These are phyloP conservation scores for Silurus lanzhouensis DNA, from an alignment of 2,797 vertebrate genomes.

Conservation along the genomic window DNA sequence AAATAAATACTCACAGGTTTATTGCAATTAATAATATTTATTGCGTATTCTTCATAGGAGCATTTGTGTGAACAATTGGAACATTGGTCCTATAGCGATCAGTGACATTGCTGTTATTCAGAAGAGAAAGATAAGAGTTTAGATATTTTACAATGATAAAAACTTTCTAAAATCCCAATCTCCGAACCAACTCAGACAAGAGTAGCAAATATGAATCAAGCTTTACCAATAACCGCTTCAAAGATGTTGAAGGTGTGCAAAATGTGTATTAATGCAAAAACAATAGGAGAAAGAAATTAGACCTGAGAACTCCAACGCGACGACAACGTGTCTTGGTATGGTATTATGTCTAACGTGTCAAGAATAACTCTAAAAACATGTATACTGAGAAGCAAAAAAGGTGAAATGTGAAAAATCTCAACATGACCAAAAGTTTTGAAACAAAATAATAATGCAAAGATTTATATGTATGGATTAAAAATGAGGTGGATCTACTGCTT, in stretches of 20 bases:
- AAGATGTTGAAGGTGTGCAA: not conserved
- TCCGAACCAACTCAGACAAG: not conserved
- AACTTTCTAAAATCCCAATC: not conserved
- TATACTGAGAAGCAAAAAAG: not conserved
- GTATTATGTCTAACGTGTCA: not conserved
- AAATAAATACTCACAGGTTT: not conserved
- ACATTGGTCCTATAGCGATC: not conserved
- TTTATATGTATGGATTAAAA: not conserved
- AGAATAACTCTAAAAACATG: not conserved
- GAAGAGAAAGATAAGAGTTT: slow-evolving; percentile 8
- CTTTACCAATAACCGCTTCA: not conserved
- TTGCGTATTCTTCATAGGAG: slow-evolving; percentile 4
- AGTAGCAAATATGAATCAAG: not conserved
- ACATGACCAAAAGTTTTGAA: not conserved
- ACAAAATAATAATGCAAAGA: not conserved
- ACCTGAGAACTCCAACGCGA: not conserved
- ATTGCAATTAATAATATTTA: slow-evolving; percentile 18
- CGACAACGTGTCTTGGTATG: not conserved
- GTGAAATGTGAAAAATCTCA: not conserved
- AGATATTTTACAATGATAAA: slow-evolving; percentile 19
- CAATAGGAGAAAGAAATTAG: not conserved
- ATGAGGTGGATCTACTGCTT: not conserved
- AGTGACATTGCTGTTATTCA: not conserved
- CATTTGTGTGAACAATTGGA: not conserved
- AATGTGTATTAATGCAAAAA: slow-evolving; percentile 2